Evolutionary conservation across 2,797 vertebrate species (phyloP), one percentile per base, ranked within the genome.

Genomic region (Manis javanica): DNA sequence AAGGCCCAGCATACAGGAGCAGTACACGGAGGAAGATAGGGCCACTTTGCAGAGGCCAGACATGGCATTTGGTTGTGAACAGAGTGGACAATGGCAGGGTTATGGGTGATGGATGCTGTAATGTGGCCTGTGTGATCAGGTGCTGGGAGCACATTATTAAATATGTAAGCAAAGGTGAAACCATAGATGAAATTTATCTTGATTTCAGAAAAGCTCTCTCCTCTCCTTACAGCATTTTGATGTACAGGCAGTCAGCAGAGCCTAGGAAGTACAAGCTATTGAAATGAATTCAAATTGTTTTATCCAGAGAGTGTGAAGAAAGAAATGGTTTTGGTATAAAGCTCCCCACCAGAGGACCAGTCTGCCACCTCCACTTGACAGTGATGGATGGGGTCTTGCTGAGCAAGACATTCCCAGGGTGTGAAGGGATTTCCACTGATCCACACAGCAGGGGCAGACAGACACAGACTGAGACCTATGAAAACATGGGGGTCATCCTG

Each of bases 241-340:
- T 71, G 77, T 87, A 53, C 19, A 79, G 53, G 51, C 37, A 49
- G 15, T 42, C 8, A 9, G 14, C 63, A 55, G 51, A 68, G 39
- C 31, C 14, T 0, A 4, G 24, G 24, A 87, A 85, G 16, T 37
- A 7, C 55, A 51, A 75, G 39, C 16, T 94, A 64, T 46, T 37
- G 53, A 91, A 95, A 96, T 61, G 71, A 95, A 63, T 72, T 85
- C 53, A 72, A 82, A 77, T 82, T 51, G 39, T 88, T 59, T 91
- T 53, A 57, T 46, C 23, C 46, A 87, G 75, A 68, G 55, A 90
- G 19, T 79, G 69, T 84, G 57, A 94, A 87, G 59, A 90, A 83
- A 86, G 53, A 75, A 77, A 85, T 49, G 49, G 0, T 81, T 89
- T 93, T 37, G 64, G 57, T n/a, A 42, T 29, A 78, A 69, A 83